Evolutionary conservation across 1,140 invertebrate genomes (phyloP).

Genomic region (Hycleus cichorii): DNA sequence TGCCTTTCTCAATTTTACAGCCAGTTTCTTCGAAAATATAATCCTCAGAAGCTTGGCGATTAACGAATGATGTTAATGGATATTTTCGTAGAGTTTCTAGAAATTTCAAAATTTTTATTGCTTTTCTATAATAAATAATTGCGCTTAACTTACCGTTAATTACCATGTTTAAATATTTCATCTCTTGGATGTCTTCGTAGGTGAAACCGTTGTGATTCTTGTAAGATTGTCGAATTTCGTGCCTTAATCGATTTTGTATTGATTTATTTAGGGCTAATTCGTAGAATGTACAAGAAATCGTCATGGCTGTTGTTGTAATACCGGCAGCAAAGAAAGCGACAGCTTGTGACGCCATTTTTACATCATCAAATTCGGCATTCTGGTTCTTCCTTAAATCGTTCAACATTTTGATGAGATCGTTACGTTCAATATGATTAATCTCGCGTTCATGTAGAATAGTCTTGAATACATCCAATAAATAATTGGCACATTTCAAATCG

Average conservation of each 20-base stretch:
- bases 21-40: too few species aligned
- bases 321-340: conserved; percentile 48
- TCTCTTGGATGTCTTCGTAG: conserved; percentile 48
- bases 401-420: conserved; percentile 49
- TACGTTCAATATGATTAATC: conserved; percentile 33
- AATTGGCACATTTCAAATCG: conserved; percentile 15
- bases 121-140: too few species aligned
- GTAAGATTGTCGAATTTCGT: conserved; percentile 50
- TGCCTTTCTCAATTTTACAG: too few species aligned
- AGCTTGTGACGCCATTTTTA: conserved; percentile 32
- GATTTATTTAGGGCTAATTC: conserved; percentile 53
- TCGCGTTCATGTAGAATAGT: conserved; percentile 30
- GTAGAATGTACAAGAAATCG: conserved; percentile 48
- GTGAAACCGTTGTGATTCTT: conserved; percentile 41
- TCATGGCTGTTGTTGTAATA: conserved; percentile 57
- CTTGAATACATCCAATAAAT: conserved; percentile 28
- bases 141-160: conserved; percentile 42
- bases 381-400: conserved; percentile 43
- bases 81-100: conserved; percentile 43
- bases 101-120: neutral
- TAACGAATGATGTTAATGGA: conserved; percentile 42
- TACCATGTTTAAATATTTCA: conserved; percentile 31
- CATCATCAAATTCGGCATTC: neutral
- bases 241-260: conserved; percentile 49
- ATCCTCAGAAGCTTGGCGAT: conserved; percentile 17